These are phyloP conservation scores for Reticulitermes lucifugus DNA, from an alignment of 2,888 invertebrate species.

Conservation along the genomic window DNA sequence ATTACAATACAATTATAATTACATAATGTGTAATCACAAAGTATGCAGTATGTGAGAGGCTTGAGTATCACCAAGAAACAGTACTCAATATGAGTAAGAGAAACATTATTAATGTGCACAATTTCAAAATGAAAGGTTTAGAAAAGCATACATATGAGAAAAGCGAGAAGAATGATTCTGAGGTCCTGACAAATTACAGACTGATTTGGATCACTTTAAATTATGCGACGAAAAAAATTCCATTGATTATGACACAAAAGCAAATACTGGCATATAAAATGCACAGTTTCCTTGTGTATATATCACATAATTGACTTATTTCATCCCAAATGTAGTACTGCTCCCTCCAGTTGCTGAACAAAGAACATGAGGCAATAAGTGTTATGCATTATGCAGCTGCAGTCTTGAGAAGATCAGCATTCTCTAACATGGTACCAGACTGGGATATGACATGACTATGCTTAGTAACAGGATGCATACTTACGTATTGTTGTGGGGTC, in stretches of 20 bases:
- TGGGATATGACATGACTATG: neutral
- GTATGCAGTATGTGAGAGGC: neutral
- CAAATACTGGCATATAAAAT: no score
- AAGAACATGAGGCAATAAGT: neutral
- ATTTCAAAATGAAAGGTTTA: no score
- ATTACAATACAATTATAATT: no score
- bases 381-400: constrained; percentile 2
- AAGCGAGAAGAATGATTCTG: no score
- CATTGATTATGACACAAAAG: no score
- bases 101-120: neutral
- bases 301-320: no score
- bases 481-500: constrained; percentile 66
- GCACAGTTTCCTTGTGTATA: no score
- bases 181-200: no score
- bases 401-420: neutral
- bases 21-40: neutral
- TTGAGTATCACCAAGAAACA: constrained; percentile 19
- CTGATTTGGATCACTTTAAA: no score
- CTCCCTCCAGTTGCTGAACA: constrained; percentile 8
- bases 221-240: no score
- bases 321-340: neutral
- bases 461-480: constrained; percentile 58
- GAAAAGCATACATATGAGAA: no score
- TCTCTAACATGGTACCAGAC: constrained; percentile 34
- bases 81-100: neutral